These are phyloP conservation scores for Scopus umbretta DNA, from an alignment of 2,113 vertebrate species.

Conservation along the genomic window DNA sequence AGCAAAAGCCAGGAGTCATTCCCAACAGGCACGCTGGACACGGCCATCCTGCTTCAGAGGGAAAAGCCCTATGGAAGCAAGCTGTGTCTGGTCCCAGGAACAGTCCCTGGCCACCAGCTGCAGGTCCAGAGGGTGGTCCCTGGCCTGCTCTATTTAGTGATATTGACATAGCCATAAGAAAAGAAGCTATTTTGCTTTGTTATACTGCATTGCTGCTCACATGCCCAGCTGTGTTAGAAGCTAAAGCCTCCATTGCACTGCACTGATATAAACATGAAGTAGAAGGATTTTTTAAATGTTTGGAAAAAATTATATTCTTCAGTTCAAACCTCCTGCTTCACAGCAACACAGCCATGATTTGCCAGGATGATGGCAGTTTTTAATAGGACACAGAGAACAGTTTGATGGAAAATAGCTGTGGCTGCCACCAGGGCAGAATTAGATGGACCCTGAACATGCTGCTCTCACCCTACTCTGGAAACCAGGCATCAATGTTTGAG, in stretches of 20 bases:
- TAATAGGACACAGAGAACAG: not conserved
- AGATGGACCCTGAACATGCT: not conserved
- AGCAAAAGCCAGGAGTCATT: not conserved
- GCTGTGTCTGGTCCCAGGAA: not conserved
- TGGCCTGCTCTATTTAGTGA: not conserved
- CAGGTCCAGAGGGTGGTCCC: not conserved
- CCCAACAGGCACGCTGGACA: not conserved
- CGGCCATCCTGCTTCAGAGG: not conserved
- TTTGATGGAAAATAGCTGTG: not conserved
- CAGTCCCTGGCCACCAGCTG: not conserved
- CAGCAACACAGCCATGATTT: not conserved
- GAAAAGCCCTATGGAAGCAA: not conserved
- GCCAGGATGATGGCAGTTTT: not conserved
- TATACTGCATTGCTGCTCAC: not conserved
- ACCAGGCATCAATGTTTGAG: not conserved
- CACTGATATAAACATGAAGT: not conserved
- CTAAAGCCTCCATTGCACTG: not conserved
- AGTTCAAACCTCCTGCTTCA: not conserved
- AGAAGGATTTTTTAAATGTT: not conserved
- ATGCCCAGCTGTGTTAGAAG: not conserved
- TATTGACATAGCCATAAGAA: not conserved
- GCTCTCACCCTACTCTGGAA: not conserved
- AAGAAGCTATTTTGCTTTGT: not conserved
- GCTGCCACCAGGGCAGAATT: not conserved
- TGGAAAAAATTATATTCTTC: not conserved